These are phyloP conservation scores for Arvicola amphibius DNA, from an alignment of 2,797 vertebrate genomes.

Conservation along the genomic window DNA sequence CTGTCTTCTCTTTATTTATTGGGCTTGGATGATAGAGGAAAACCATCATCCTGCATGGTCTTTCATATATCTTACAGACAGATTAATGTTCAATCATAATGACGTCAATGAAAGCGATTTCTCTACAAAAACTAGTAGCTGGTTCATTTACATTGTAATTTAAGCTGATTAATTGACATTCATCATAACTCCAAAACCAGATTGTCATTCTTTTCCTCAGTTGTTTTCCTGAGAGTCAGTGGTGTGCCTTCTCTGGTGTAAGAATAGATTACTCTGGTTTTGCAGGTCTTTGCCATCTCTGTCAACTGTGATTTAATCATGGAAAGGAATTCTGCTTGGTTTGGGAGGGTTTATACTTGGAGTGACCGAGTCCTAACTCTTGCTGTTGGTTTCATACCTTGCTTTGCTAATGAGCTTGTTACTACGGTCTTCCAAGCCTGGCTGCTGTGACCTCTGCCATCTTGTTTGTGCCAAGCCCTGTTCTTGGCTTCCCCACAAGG, in stretches of 20 bases:
- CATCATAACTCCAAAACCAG: slow-evolving; percentile 19
- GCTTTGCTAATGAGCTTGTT: slow-evolving; percentile 33
- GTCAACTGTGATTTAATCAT: not conserved
- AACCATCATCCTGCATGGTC: not conserved
- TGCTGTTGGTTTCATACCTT: slow-evolving; percentile 8
- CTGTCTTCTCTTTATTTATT: slow-evolving; percentile 5
- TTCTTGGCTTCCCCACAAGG: slow-evolving; percentile 74
- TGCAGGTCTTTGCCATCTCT: not conserved
- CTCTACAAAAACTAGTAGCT: not conserved
- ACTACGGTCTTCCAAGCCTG: slow-evolving; percentile 29
- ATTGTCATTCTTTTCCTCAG: slow-evolving; percentile 36
- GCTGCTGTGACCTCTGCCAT: slow-evolving; percentile 43
- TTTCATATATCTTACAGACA: not conserved
- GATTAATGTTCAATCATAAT: not conserved
- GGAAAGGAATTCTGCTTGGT: not conserved
- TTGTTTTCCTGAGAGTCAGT: not conserved
- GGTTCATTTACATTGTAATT: not conserved
- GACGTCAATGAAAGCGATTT: slow-evolving; percentile 8
- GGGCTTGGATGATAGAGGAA: not conserved
- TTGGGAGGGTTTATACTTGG: not conserved
- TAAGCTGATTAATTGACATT: not conserved
- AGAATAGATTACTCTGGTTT: slow-evolving; percentile 8
- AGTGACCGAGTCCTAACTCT: not conserved
- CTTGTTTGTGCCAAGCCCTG: slow-evolving; percentile 70
- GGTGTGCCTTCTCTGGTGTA: slow-evolving; percentile 7